Evolutionary conservation across 2,888 invertebrate genomes (phyloP).

Genomic region (Celastrina argiolus): DNA sequence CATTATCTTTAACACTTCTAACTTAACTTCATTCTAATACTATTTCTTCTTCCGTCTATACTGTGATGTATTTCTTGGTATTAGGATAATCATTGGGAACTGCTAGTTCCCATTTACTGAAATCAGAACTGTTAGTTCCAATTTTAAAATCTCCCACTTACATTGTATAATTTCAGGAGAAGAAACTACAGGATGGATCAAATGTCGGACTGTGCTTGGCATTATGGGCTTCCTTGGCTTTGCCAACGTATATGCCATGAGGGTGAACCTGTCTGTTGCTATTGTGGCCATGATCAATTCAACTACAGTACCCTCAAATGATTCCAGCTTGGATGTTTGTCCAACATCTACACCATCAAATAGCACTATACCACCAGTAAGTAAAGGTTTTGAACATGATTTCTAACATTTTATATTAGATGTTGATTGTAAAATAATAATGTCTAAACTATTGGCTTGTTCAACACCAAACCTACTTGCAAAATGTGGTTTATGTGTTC

Average conservation of each 20-base stretch:
- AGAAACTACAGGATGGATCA: slow-evolving; percentile 82
- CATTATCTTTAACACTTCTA: too few species aligned
- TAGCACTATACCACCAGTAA: slow-evolving; percentile 60
- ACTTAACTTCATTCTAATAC: too few species aligned
- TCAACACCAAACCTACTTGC: too few species aligned
- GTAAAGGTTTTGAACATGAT: slow-evolving; percentile 37
- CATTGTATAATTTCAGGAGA: slow-evolving; percentile 52
- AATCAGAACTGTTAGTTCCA: too few species aligned
- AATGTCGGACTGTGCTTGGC: slow-evolving; percentile 87
- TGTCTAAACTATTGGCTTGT: too few species aligned
- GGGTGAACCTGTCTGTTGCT: slow-evolving; percentile 94
- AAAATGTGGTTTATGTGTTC: too few species aligned
- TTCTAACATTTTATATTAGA: too few species aligned
- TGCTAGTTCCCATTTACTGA: too few species aligned
- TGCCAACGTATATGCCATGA: slow-evolving; percentile 92
- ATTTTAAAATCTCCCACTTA: not conserved
- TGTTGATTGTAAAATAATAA: too few species aligned
- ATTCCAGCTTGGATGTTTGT: slow-evolving; percentile 80
- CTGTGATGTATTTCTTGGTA: too few species aligned
- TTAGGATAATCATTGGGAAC: too few species aligned
- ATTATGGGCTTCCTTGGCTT: slow-evolving; percentile 92
- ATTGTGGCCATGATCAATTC: slow-evolving; percentile 96
- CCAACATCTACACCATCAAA: slow-evolving; percentile 64
- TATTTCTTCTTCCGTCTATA: too few species aligned
- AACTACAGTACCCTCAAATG: slow-evolving; percentile 77